Percentiles rank a stretch among this genome's conserved stretches.
Evolutionary conservation across 2,113 vertebrate genomes (phyloP).

Genomic region (Uropsilus gracilis): DNA sequence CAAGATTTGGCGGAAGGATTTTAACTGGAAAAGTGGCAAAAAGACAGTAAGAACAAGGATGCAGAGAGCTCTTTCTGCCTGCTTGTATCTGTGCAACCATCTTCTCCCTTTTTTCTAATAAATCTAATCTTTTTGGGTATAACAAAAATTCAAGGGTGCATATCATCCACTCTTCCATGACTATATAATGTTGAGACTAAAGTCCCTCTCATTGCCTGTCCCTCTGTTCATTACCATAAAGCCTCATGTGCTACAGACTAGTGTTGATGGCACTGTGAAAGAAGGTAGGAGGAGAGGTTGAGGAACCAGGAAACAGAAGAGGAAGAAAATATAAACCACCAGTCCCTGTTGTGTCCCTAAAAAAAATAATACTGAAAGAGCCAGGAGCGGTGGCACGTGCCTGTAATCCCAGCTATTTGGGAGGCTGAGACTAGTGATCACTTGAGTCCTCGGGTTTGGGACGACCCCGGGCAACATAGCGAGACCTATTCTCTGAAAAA

Average conservation of each 20-base stretch:
- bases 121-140: too few relatives aligned
- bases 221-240: neutral
- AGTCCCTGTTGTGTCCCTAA: neutral
- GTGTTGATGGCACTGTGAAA: neutral
- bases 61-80: too few relatives aligned
- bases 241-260: neutral
- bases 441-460: too few relatives aligned
- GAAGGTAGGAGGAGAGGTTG: neutral
- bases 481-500: too few relatives aligned
- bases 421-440: too few relatives aligned
- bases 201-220: neutral
- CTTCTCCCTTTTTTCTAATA: too few relatives aligned
- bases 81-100: too few relatives aligned
- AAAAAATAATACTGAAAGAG: neutral
- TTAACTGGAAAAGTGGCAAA: neutral
- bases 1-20: slow-evolving; percentile 4
- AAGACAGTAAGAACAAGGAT: neutral
- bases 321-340: neutral
- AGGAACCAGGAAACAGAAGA: neutral
- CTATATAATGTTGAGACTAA: neutral
- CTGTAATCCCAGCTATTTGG: too few relatives aligned
- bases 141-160: neutral
- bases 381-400: too few relatives aligned
- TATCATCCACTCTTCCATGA: neutral
- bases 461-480: too few relatives aligned